Evolutionary conservation across 2,797 vertebrate genomes (phyloP), one percentile per base, ranked within the genome.

Genomic region (Carcharodon carcharias): DNA sequence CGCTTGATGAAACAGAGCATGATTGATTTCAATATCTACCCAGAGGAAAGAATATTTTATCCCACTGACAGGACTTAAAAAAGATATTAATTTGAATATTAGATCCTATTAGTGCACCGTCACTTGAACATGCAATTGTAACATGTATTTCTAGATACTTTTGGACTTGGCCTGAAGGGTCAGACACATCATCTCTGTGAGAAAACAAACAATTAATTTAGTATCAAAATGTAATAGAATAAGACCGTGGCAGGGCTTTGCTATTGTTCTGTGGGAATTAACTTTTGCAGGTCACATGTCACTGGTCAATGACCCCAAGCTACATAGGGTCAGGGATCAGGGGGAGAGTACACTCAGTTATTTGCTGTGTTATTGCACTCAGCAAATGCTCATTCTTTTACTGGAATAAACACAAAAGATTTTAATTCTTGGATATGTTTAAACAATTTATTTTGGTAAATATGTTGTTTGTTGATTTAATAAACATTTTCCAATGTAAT

Each of bases 231-330:
- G 97, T 98, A 98, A 98, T 98, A 97, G 98, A 97, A 98, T 98
- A 97, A 98, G 97, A 96, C 96, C 97, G 97, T 40, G 45, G 97
- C 97, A 97, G 97, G 96, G 97, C 96, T 96, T 71, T 97, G 96
- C 97, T 96, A 98, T 98, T 98, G 98, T 98, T 97, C 97, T 97
- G 97, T 97, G 65, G 97, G 97, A 98, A 98, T 98, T 98, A 98
- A 98, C 98, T 98, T 97, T 96, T 63, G 97, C 97, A 97, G 97
- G 98, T 98, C 98, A 98, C 97, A 97, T 98, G 98, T 98, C 97
- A 97, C 97, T 97, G 96, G 97, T 97, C 95, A 3, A 97, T 98
- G 97, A 98, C 98, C 98, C 97, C 97, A 95, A 96, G 97, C 97
- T 97, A 97, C 98, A 98, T 97, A 98, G 97, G 97, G 97, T 98